phyloP scores from a whole-genome alignment of 2,113 vertebrate species.

The Phyllopteryx taeniolatus region DNA sequence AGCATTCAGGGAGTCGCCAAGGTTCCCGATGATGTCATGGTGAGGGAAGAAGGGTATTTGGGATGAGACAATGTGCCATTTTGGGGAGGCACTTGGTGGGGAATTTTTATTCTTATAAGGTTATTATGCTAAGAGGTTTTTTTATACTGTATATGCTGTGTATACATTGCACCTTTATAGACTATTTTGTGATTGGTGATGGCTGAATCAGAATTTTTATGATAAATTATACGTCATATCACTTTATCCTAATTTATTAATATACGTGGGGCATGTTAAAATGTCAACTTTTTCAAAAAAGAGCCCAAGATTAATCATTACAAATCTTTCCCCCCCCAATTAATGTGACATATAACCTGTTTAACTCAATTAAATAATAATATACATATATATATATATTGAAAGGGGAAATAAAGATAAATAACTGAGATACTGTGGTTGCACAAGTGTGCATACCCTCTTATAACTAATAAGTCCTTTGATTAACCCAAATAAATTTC shows the following conservation, averaged over 20 bases:
- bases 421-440: no score
- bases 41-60: conserved; percentile 43
- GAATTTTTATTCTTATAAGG: neutral
- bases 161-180: neutral
- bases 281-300: neutral
- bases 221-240: neutral
- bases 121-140: neutral
- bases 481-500: no score
- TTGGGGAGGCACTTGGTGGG: conserved; percentile 5
- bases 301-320: neutral
- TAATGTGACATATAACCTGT: no score
- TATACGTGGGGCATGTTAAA: neutral
- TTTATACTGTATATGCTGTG: neutral
- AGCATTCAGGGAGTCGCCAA: conserved; percentile 53
- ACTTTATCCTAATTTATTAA: neutral
- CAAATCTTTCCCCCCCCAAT: neutral
- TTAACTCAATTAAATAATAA: no score
- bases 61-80: conserved; percentile 42
- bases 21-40: conserved; percentile 72
- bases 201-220: neutral
- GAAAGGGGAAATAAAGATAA: no score
- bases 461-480: no score
- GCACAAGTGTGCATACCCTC: no score
- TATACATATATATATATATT: no score
- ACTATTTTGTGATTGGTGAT: conserved; percentile 12